Conservation (phyloP, 2,113 vertebrate genomes). For the Gnathonemus echidnorhynchus region DNA sequence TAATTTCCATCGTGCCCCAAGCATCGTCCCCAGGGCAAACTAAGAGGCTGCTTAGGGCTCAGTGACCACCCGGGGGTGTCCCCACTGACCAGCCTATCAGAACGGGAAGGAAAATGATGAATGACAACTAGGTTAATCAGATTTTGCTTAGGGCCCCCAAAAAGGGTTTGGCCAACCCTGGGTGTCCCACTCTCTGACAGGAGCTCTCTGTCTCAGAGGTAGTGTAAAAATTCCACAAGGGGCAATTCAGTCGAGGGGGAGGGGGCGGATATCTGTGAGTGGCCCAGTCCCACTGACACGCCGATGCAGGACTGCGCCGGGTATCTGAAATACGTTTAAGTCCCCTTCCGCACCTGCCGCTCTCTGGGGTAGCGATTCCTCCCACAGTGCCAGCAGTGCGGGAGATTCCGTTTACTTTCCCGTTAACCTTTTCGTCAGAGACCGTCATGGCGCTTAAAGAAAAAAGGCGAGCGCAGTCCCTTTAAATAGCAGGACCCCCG, state of each 20-base stretch:
- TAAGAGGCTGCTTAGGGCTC: neutral
- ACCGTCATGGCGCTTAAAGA: constrained; percentile 1
- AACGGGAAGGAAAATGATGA: neutral
- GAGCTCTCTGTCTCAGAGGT: neutral
- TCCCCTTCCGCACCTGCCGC: too few species aligned
- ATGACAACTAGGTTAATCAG: neutral
- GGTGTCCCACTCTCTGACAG: neutral
- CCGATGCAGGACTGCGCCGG: neutral
- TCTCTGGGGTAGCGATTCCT: neutral
- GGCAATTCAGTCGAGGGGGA: neutral
- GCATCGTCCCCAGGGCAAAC: neutral
- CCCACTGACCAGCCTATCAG: neutral
- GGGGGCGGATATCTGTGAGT: neutral
- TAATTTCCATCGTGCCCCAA: too few species aligned
- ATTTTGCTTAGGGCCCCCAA: neutral
- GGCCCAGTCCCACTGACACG: neutral
- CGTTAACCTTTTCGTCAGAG: neutral
- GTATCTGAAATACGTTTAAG: neutral
- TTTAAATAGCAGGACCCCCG: neutral
- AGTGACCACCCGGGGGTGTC: neutral
- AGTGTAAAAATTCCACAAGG: neutral
- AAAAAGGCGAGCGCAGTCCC: neutral
- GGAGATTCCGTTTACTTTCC: neutral
- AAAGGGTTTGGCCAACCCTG: neutral
- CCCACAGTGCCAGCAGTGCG: neutral